A percentile compares a stretch with the other conserved stretches of the same genome.
phyloP scores from a whole-genome alignment of 2,113 vertebrate genomes.

The Onychorhynchus coronatus region DNA sequence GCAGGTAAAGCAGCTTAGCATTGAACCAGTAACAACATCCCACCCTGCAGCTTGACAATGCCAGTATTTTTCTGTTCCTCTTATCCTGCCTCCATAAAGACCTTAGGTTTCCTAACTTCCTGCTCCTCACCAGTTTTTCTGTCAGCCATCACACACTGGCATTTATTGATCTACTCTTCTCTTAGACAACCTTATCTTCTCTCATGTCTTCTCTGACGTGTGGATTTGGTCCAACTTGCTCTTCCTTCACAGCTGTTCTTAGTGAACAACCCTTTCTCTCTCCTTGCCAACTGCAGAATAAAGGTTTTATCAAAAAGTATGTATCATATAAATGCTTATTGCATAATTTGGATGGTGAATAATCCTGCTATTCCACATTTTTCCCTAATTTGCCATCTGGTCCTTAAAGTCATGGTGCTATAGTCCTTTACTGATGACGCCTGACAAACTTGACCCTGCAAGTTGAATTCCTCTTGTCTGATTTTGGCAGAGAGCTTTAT shows the following conservation, averaged over 20 bases:
- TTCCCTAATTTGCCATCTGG: neutral
- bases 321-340: neutral
- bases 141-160: fast-evolving
- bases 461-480: neutral
- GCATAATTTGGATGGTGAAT: neutral
- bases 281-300: neutral
- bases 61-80: neutral
- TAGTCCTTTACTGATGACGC: neutral
- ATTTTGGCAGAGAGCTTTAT: neutral
- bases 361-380: neutral
- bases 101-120: neutral
- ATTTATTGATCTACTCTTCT: neutral
- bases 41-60: neutral
- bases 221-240: neutral
- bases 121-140: neutral
- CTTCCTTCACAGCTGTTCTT: neutral
- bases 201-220: fast-evolving
- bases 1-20: neutral
- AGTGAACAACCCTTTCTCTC: neutral
- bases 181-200: neutral
- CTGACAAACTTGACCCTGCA: neutral
- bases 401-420: neutral
- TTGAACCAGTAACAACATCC: neutral
- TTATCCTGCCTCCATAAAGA: neutral
- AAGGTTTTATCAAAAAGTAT: neutral